Evolutionary conservation across 2,797 vertebrate genomes (phyloP).

Genomic region (Tauraco hartlaubi): DNA sequence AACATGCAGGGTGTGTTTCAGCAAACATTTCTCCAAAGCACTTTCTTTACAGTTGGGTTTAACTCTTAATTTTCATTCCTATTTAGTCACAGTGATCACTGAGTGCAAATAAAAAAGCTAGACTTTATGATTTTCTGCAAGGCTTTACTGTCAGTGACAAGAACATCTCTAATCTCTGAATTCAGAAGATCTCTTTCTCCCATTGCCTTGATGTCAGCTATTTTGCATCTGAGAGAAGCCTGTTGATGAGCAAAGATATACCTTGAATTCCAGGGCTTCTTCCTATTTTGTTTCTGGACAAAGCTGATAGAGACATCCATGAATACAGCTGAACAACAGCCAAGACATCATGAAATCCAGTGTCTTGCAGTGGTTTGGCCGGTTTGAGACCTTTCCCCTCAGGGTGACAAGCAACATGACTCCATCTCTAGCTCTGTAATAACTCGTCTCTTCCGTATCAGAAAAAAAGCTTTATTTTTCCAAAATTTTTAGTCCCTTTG

Average conservation of each 20-base stretch:
- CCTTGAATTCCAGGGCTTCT: neutral
- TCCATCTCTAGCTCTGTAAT: neutral
- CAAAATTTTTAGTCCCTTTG: neutral
- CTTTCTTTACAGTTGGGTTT: neutral
- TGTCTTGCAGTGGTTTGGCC: neutral
- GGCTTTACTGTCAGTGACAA: neutral
- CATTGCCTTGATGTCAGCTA: neutral
- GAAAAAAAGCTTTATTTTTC: neutral
- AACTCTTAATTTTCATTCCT: neutral
- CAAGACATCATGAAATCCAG: accelerated
- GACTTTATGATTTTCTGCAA: neutral
- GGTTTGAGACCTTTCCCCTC: neutral
- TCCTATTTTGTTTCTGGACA: neutral
- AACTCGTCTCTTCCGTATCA: neutral
- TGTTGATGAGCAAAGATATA: neutral
- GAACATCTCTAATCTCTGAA: neutral
- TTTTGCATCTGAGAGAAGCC: neutral
- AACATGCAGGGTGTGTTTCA: neutral
- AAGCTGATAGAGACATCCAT: neutral
- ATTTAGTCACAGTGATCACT: neutral
- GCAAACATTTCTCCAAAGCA: neutral
- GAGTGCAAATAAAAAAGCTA: neutral
- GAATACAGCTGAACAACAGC: accelerated
- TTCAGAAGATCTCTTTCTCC: neutral
- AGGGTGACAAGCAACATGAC: neutral